phyloP scores from a whole-genome alignment of 2,888 invertebrate species.

The Cryptocheilus praepositus region DNA sequence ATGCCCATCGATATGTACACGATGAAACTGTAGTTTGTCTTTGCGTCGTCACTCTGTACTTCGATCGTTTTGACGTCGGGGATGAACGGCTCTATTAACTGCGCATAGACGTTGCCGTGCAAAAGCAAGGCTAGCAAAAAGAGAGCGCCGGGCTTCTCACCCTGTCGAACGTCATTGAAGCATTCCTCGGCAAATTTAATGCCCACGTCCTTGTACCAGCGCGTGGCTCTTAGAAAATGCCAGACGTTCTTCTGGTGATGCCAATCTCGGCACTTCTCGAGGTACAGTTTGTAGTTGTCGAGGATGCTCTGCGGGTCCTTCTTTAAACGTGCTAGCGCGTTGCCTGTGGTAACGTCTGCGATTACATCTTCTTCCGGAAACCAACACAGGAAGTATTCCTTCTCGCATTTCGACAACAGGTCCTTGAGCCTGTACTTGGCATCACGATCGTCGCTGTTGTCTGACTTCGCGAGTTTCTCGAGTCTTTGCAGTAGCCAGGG shows the following conservation, averaged over 20 bases:
- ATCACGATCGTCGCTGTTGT: accelerated
- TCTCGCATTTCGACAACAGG: slow-evolving; percentile 31
- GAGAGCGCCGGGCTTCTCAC: not conserved
- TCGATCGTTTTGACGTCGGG: slow-evolving; percentile 50
- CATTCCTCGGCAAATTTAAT: slow-evolving; percentile 50
- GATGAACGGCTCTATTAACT: slow-evolving; percentile 52
- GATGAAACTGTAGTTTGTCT: slow-evolving; percentile 17
- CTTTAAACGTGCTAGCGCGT: slow-evolving; percentile 30
- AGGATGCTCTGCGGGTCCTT: slow-evolving; percentile 19
- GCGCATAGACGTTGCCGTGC: slow-evolving; percentile 22
- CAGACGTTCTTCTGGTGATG: not conserved
- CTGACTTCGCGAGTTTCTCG: not conserved
- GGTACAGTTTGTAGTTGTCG: slow-evolving; percentile 45
- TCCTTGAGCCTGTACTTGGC: accelerated
- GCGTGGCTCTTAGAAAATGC: slow-evolving; percentile 50
- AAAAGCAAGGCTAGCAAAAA: slow-evolving; percentile 18
- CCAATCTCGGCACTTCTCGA: not conserved
- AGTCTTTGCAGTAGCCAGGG: slow-evolving; percentile 48
- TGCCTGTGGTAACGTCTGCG: not conserved
- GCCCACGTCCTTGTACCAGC: slow-evolving; percentile 67
- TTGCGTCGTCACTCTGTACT: slow-evolving; percentile 27
- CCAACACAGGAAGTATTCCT: slow-evolving; percentile 35
- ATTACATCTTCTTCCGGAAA: not conserved
- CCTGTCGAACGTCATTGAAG: slow-evolving; percentile 21
- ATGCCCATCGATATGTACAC: slow-evolving; percentile 32